phyloP scores from a whole-genome alignment of 2,113 vertebrate species.

The Neolamprologus fasciatus region DNA sequence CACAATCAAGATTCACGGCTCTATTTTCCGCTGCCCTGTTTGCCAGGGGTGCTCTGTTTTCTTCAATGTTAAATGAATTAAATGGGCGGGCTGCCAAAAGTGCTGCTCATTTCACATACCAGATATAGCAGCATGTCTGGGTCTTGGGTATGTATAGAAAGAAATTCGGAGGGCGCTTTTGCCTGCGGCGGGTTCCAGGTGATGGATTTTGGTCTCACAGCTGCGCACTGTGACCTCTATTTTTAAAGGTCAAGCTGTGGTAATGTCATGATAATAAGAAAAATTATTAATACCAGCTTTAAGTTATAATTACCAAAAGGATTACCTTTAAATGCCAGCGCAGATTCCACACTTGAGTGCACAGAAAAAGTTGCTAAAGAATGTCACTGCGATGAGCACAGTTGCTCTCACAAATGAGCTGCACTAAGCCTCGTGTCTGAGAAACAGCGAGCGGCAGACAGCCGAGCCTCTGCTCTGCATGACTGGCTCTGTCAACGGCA shows the following conservation, averaged over 20 bases:
- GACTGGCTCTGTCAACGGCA: constrained; percentile 22
- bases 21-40: constrained; percentile 41
- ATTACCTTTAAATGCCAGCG: constrained; percentile 17
- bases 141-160: background rate
- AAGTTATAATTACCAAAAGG: background rate
- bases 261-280: constrained; percentile 20
- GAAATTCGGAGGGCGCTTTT: background rate
- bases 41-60: constrained; percentile 56
- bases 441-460: constrained; percentile 11
- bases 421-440: background rate
- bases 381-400: constrained; percentile 10
- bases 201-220: constrained; percentile 11
- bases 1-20: constrained; percentile 64
- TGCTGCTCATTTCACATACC: background rate
- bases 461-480: constrained; percentile 21
- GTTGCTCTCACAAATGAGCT: constrained; percentile 16
- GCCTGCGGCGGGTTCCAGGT: background rate
- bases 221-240: background rate
- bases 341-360: background rate
- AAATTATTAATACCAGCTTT: background rate
- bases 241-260: constrained; percentile 23
- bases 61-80: constrained; percentile 66
- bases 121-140: constrained; percentile 1
- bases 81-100: constrained; percentile 56
- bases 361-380: background rate